phyloP scores from a whole-genome alignment of 2,113 vertebrate species.

The Lampris megalopsis region DNA sequence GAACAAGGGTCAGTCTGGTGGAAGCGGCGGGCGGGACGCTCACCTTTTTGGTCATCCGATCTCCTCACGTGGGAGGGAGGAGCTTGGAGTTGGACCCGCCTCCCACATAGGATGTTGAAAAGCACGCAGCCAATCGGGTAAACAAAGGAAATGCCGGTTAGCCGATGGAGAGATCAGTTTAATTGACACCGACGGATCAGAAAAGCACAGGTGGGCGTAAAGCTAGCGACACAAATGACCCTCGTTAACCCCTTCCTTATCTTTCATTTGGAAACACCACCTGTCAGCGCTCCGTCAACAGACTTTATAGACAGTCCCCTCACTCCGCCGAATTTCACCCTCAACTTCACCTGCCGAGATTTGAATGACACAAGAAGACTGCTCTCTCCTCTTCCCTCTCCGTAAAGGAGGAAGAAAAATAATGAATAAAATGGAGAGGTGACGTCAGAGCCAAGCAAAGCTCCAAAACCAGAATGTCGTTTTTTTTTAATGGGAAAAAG shows the following conservation, averaged over 20 bases:
- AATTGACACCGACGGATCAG: conserved; percentile 4
- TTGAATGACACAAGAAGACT: conserved; percentile 11
- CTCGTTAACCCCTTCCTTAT: no score
- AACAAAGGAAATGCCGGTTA: conserved; percentile 28
- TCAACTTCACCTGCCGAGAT: conserved; percentile 28
- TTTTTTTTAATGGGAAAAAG: neutral
- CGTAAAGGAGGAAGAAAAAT: neutral
- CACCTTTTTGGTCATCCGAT: no score
- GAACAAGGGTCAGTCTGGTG: conserved; percentile 22
- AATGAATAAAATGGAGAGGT: neutral
- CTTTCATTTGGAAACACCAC: neutral
- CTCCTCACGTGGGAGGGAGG: neutral
- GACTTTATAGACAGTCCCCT: neutral
- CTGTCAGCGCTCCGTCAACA: neutral
- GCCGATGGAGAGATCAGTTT: neutral
- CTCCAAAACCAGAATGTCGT: neutral
- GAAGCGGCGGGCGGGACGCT: neutral
- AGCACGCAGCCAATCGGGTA: conserved; percentile 33
- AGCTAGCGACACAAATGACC: no score
- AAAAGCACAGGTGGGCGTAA: conserved; percentile 57
- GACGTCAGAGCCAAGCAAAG: conserved; percentile 4
- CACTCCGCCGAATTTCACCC: conserved; percentile 14
- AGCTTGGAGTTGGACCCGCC: neutral
- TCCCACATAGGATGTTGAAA: conserved; percentile 13
- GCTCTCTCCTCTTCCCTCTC: conserved; percentile 13